Evolutionary conservation across 2,888 invertebrate genomes (phyloP).

Genomic region (Reticulitermes lucifugus): DNA sequence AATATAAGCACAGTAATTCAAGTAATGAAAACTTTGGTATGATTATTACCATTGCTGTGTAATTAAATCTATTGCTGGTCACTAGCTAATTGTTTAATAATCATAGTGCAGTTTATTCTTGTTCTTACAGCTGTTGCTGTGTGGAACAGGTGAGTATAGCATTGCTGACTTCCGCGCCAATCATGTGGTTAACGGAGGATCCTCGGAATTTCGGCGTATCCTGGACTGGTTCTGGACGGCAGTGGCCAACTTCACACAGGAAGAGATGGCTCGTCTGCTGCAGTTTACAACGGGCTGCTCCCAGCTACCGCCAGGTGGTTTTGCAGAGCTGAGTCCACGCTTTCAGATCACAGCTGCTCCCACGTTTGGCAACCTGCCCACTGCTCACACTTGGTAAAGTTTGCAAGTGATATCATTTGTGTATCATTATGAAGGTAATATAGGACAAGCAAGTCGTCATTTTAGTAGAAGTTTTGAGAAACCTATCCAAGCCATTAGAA

Average conservation of each 20-base stretch:
- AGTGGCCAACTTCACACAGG: slow-evolving; percentile 87
- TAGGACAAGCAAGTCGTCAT: too few species aligned
- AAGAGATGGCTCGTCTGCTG: slow-evolving; percentile 91
- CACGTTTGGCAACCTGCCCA: slow-evolving; percentile 90
- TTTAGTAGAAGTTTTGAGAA: too few species aligned
- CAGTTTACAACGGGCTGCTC: slow-evolving; percentile 96
- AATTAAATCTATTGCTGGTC: too few species aligned
- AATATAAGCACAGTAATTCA: too few species aligned
- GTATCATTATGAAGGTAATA: too few species aligned
- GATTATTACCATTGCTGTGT: too few species aligned
- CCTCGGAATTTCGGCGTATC: slow-evolving; percentile 84
- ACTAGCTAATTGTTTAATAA: too few species aligned
- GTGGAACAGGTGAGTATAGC: slow-evolving; percentile 93
- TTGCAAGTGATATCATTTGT: not conserved
- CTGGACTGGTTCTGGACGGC: slow-evolving; percentile 94
- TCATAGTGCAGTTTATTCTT: too few species aligned
- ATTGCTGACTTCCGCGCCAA: slow-evolving; percentile 91
- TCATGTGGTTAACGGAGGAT: slow-evolving; percentile 84
- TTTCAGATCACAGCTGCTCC: slow-evolving; percentile 94
- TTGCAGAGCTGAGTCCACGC: slow-evolving; percentile 88
- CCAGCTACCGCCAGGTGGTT: slow-evolving; percentile 91
- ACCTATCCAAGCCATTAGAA: too few species aligned
- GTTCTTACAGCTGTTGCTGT: slow-evolving; percentile 79
- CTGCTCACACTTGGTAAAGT: slow-evolving; percentile 89
- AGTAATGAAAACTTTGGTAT: too few species aligned